A percentile compares a stretch with the other conserved stretches of the same genome.
These are phyloP conservation scores for Seriola quinqueradiata DNA, from an alignment of 2,113 vertebrate species.

Conservation along the genomic window DNA sequence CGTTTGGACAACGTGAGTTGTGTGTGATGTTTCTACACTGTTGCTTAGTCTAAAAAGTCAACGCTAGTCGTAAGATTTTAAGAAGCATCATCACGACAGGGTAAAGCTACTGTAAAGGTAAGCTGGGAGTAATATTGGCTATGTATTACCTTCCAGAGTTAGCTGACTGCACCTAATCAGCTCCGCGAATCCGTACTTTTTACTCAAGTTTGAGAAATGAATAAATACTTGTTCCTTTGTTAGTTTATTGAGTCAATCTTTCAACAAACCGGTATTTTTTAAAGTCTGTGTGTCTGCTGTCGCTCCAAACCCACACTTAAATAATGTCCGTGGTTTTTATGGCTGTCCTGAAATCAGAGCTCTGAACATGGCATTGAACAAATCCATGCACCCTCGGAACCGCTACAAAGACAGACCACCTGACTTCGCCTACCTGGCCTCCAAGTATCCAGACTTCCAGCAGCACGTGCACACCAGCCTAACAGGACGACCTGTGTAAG, in stretches of 20 bases:
- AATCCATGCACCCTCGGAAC: conserved; percentile 93
- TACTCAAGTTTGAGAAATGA: background rate
- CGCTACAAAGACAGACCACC: conserved; percentile 93
- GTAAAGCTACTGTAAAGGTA: conserved; percentile 27
- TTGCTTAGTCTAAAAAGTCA: background rate
- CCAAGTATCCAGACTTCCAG: conserved; percentile 92
- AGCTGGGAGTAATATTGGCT: background rate
- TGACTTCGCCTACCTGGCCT: conserved; percentile 90
- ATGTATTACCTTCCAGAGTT: background rate
- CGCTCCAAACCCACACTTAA: background rate
- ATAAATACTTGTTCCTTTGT: background rate
- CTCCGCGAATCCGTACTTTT: background rate
- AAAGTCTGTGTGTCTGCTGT: background rate
- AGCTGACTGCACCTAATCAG: background rate
- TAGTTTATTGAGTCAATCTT: background rate
- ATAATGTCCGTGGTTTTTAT: background rate
- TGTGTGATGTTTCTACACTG: background rate
- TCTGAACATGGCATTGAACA: conserved; percentile 88
- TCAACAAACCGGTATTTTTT: background rate
- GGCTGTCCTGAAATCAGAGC: background rate
- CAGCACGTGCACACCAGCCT: conserved; percentile 89
- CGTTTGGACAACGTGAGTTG: conserved; percentile 77
- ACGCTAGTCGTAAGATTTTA: background rate
- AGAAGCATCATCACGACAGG: background rate
- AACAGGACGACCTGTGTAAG: conserved; percentile 88